Conservation (phyloP, 2,888 invertebrate genomes). For the Tortricodes alternella region DNA sequence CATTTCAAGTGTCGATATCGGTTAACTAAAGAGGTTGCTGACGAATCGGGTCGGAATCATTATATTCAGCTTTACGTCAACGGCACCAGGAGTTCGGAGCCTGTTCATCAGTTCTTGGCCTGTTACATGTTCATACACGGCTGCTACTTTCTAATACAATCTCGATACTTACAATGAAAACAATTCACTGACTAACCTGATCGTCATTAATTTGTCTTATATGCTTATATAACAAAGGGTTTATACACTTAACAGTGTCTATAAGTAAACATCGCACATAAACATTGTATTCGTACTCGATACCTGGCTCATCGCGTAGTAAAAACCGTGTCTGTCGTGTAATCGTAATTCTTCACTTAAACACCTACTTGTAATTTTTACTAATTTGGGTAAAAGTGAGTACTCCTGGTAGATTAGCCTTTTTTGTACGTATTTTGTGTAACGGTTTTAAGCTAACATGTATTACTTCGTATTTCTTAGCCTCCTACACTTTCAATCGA, state of each 20-base stretch:
- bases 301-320: no score
- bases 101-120: neutral
- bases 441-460: constrained; percentile 24
- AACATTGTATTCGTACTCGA: no score
- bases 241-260: no score
- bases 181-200: no score
- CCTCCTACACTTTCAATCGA: constrained; percentile 9
- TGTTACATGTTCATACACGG: constrained; percentile 6
- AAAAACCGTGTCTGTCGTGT: no score
- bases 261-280: neutral
- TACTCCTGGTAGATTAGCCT: constrained; percentile 14
- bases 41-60: no score
- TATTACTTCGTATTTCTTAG: constrained; percentile 13
- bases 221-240: constrained; percentile 15
- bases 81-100: no score
- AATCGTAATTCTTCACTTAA: neutral
- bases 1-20: no score
- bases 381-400: constrained; percentile 9
- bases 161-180: neutral
- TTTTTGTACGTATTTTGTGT: constrained; percentile 17
- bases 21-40: no score
- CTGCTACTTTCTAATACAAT: neutral
- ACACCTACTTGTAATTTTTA: neutral
- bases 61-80: no score
- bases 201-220: no score